Percentiles rank a stretch among this genome's conserved stretches.
phyloP scores from a whole-genome alignment of 2,797 vertebrate species.

The Heliangelus exortis region DNA sequence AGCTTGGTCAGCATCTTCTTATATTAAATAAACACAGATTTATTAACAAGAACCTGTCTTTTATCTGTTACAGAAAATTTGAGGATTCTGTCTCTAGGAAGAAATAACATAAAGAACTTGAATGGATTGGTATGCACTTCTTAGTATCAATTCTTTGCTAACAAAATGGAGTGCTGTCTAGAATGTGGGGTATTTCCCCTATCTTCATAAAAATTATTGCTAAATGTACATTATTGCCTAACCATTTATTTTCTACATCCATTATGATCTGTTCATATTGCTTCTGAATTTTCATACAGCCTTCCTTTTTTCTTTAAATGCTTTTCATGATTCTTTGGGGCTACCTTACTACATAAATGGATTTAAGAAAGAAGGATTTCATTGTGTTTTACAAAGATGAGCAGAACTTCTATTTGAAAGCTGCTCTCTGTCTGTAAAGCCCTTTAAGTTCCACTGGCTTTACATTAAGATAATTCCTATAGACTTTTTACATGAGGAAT shows the following conservation, averaged over 20 bases:
- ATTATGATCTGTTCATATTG: not conserved
- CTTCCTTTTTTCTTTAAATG: not conserved
- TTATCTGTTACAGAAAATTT: conserved; percentile 87
- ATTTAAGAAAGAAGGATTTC: not conserved
- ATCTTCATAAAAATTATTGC: not conserved
- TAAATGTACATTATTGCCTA: not conserved
- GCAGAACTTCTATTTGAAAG: conserved; percentile 9
- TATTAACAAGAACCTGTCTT: conserved; percentile 41
- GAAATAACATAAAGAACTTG: conserved; percentile 96
- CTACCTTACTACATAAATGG: not conserved
- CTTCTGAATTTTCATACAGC: not conserved
- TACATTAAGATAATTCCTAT: not conserved
- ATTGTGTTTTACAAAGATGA: not conserved
- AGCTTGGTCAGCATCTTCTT: not conserved
- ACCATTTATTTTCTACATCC: not conserved
- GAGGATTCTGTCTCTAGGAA: conserved; percentile 93
- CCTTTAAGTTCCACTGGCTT: not conserved
- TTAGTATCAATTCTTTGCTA: not conserved
- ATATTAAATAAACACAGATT: not conserved
- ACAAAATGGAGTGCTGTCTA: not conserved
- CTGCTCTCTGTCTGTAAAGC: not conserved
- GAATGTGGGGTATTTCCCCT: not conserved
- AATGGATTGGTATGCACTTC: conserved; percentile 87
- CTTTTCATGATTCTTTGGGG: not conserved
- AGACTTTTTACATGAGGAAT: not conserved